Evolutionary conservation across 2,888 invertebrate genomes (phyloP), one percentile per base, ranked within the genome.

Genomic region (Microctonus hyperodae): DNA sequence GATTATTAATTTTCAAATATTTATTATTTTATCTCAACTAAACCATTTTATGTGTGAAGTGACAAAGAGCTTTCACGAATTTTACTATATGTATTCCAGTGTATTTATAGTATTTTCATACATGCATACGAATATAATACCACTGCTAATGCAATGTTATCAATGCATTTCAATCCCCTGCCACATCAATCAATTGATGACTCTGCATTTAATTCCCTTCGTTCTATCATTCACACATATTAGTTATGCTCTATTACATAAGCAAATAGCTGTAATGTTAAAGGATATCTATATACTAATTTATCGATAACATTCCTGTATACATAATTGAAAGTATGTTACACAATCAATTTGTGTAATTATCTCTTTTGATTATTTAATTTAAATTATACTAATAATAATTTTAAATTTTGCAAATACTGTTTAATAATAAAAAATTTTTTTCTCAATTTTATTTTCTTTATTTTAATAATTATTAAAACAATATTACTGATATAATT

Each of bases 161-260:
- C 70, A 69, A 68, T 72, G 70, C 72, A 55, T 65, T 57, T 60
- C 61, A 64, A 65, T 51, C 65, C 60, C 62, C 44, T 44, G 51
- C 13, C 25, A 31, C 64, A 69, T 78, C 76, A 75, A 78, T 78
- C 76, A 74, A 76, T 73, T 71, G 76, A 77, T 77, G 78, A 78
- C 76, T 76, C 72, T 72, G n/a, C 37, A 37, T 13, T 37, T 37
- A 37, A n/a, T 16, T n/a, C 5, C n/a, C 7, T 44, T 16, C 3
- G 16, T n/a, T 7, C 6, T 16, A 1, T n/a, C 20, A 16, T 5
- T 7, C 16, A 4, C 16, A 1, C 6, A 44, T 16, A 44, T 74
- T 70, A 71, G 76, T 76, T 76, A 74, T 74, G 73, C 74, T 72
- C 77, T 76, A 76, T 78, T 76, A 76, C 70, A 70, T 72, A 71